Evolutionary conservation across 2,888 invertebrate species (phyloP), one percentile per base, ranked within the genome.

Genomic region (Nomada lathburiana): DNA sequence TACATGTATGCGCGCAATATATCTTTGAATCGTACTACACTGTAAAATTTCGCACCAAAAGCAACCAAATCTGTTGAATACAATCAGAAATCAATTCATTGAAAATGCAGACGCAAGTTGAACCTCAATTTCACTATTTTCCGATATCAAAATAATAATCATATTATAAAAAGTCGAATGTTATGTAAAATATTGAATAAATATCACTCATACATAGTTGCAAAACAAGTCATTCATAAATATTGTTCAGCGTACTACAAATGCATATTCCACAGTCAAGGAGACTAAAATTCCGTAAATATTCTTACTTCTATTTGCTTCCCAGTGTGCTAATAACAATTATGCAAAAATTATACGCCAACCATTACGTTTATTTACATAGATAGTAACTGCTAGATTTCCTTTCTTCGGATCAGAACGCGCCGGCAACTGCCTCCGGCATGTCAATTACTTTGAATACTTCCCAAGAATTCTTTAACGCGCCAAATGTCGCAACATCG

Each of bases 381-480:
- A 52, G n/a, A 44, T 18, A 9, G 1, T 47, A 16, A 13, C 52
- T 44, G 20, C 53, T 29, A 26, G 42, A 23, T 74, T 74, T 62
- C 64, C 60, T 62, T 42, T 47, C 20, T 26, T n/a, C 29, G 13
- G 23, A 59, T 65, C n/a, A 57, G 23, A 65, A 62, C 20, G 7
- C 36, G 65, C 29, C 18, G 26, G 20, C 13, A 50, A n/a, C 67
- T 52, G 36, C 52, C 29, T 47, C 18, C 59, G 29, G 53, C 75
- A 70, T 67, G 23, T 65, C 71, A 70, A 71, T 71, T 76, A 50
- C 29, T 26, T 55, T 29, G 69, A 82, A 76, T 65, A 70, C 29
- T 59, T 47, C 20, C 13, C 16, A 65, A 65, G 50, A 75, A 52
- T 65, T 60, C 26, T 62, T 13, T 62, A 16, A 10, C 65, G 20